Evolutionary conservation across 2,113 vertebrate genomes (phyloP).

Genomic region (Ellobius talpinus): DNA sequence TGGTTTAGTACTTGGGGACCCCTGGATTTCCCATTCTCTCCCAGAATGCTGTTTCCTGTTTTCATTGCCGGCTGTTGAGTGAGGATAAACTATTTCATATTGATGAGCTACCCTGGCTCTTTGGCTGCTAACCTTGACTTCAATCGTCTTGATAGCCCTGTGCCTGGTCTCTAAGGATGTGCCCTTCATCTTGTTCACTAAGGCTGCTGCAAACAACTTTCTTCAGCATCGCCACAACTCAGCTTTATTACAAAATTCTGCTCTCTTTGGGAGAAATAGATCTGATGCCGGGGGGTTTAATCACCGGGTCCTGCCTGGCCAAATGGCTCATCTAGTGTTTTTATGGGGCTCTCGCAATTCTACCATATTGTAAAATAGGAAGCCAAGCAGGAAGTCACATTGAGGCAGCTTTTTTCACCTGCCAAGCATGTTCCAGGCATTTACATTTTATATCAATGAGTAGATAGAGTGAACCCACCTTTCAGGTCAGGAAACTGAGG

Average conservation of each 20-base stretch:
- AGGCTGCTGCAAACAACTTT: slow-evolving; percentile 61
- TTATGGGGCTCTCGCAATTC: slow-evolving; percentile 19
- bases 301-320: slow-evolving; percentile 60
- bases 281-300: slow-evolving; percentile 24
- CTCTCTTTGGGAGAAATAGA: slow-evolving; percentile 73
- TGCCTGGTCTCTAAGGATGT: slow-evolving; percentile 56
- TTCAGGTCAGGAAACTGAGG: slow-evolving; percentile 26
- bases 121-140: slow-evolving; percentile 31
- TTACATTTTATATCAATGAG: background rate
- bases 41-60: background rate
- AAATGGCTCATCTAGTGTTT: slow-evolving; percentile 59
- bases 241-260: slow-evolving; percentile 74
- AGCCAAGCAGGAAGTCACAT: background rate
- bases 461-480: background rate
- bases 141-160: slow-evolving; percentile 78
- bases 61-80: slow-evolving; percentile 13
- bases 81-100: slow-evolving; percentile 59
- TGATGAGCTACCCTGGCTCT: slow-evolving; percentile 60
- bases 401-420: background rate
- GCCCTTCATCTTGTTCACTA: slow-evolving; percentile 47
- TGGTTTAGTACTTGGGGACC: background rate
- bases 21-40: background rate
- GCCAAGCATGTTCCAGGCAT: background rate
- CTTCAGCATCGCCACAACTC: slow-evolving; percentile 70
- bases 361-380: background rate